Conservation (phyloP, 2,797 vertebrate species). For the Sciurus vulgaris region DNA sequence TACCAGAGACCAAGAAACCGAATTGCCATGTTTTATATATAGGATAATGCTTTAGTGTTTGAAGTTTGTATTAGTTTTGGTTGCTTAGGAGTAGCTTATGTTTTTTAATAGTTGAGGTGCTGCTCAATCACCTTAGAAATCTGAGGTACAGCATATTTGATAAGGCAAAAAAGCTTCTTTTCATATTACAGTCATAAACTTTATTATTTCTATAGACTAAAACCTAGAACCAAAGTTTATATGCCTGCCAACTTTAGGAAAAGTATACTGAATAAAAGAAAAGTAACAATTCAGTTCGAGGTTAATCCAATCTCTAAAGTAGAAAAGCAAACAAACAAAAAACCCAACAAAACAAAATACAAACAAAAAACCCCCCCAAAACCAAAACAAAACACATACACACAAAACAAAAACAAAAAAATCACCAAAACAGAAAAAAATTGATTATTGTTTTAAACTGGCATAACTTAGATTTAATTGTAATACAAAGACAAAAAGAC, state of each 20-base stretch:
- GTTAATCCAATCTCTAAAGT: slow-evolving; percentile 31
- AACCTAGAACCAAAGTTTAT: slow-evolving; percentile 13
- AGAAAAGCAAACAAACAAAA: not conserved
- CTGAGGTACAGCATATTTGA: not conserved
- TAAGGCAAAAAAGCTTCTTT: not conserved
- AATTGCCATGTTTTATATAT: not conserved
- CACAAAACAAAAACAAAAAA: not conserved
- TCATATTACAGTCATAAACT: not conserved
- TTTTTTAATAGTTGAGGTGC: not conserved
- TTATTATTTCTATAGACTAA: slow-evolving; percentile 26
- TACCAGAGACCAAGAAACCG: slow-evolving; percentile 36
- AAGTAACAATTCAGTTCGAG: slow-evolving; percentile 13
- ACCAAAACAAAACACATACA: no score
- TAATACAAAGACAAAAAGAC: slow-evolving; percentile 46
- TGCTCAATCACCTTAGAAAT: slow-evolving; percentile 23
- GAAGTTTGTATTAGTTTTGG: not conserved
- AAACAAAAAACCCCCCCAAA: no score
- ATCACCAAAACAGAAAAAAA: not conserved
- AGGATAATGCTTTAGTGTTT: not conserved
- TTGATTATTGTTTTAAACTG: slow-evolving; percentile 14
- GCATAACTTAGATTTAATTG: slow-evolving; percentile 18
- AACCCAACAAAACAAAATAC: no score
- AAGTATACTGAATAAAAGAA: not conserved
- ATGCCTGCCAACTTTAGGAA: not conserved
- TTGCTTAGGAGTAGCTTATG: not conserved